Evolutionary conservation across 2,888 invertebrate species (phyloP).

Genomic region (Eustalomyia histrio): DNA sequence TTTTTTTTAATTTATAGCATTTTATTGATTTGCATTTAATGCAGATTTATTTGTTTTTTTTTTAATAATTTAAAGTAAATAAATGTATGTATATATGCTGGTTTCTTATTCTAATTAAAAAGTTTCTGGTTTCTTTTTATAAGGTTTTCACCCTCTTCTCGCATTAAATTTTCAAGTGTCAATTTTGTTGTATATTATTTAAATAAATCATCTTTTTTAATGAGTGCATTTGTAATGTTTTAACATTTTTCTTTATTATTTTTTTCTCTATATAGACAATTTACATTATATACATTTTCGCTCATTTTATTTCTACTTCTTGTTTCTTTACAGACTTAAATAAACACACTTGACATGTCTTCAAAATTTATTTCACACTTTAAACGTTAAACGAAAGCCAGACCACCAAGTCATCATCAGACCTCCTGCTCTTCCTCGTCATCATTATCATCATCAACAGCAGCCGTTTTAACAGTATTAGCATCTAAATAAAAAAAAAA

Average conservation of each 20-base stretch:
- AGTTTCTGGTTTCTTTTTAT: neutral
- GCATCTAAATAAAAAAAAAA: neutral
- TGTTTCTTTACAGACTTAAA: conserved; percentile 49
- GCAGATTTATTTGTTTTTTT: conserved; percentile 54
- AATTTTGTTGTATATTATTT: conserved; percentile 37
- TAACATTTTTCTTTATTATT: conserved; percentile 42
- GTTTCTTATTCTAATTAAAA: conserved; percentile 40
- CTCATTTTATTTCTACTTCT: conserved; percentile 38
- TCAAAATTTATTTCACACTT: conserved; percentile 57
- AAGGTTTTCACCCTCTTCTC: conserved; percentile 4
- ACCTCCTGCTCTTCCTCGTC: neutral
- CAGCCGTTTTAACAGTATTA: neutral
- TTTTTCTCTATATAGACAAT: neutral
- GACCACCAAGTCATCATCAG: conserved; percentile 27
- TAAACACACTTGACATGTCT: conserved; percentile 53
- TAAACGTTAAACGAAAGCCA: conserved; percentile 45
- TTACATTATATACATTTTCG: conserved; percentile 14
- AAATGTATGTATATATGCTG: conserved; percentile 7
- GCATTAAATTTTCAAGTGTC: conserved; percentile 41
- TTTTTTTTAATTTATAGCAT: conserved; percentile 7
- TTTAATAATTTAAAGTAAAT: neutral
- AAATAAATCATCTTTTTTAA: conserved; percentile 63
- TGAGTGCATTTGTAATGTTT: conserved; percentile 56
- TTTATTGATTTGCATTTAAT: conserved; percentile 64
- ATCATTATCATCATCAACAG: neutral